Conservation (phyloP, 2,888 invertebrate genomes). For the Eupithecia tripunctaria region DNA sequence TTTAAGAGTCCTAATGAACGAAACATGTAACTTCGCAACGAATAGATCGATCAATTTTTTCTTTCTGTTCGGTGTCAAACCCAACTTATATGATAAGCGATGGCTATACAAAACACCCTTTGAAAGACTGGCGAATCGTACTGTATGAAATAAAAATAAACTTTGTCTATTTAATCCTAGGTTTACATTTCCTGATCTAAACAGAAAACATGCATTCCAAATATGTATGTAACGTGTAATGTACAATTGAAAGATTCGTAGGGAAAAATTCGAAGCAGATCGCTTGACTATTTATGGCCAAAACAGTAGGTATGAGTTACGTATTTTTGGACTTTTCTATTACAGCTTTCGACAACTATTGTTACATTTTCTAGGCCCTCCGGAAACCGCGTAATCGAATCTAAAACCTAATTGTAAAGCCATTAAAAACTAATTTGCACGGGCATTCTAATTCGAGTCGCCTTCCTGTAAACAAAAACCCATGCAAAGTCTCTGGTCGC, state of each 20-base stretch:
- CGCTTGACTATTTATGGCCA: too few relatives aligned
- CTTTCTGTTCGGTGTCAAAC: background rate
- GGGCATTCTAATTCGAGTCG: background rate
- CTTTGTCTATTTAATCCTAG: background rate
- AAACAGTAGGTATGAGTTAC: too few relatives aligned
- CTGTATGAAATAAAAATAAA: background rate
- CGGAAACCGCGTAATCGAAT: background rate
- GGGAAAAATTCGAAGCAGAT: too few relatives aligned
- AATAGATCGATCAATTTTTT: background rate
- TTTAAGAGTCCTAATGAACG: background rate
- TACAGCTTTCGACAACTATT: too few relatives aligned
- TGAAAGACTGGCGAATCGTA: background rate
- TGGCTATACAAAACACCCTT: background rate
- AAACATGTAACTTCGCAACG: background rate
- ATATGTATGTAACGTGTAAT: too few relatives aligned
- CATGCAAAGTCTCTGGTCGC: background rate
- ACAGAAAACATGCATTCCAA: background rate
- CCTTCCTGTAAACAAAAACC: background rate
- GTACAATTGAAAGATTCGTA: too few relatives aligned
- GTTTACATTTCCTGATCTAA: background rate
- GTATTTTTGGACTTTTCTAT: too few relatives aligned
- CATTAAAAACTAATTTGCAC: conserved; percentile 9
- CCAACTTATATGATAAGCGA: background rate
- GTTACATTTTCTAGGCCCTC: too few relatives aligned
- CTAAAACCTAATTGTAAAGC: background rate